Percentiles rank a stretch among this genome's conserved stretches.
These are phyloP conservation scores for Rhynchomys soricoides DNA, from an alignment of 2,113 vertebrate genomes.

Conservation along the genomic window DNA sequence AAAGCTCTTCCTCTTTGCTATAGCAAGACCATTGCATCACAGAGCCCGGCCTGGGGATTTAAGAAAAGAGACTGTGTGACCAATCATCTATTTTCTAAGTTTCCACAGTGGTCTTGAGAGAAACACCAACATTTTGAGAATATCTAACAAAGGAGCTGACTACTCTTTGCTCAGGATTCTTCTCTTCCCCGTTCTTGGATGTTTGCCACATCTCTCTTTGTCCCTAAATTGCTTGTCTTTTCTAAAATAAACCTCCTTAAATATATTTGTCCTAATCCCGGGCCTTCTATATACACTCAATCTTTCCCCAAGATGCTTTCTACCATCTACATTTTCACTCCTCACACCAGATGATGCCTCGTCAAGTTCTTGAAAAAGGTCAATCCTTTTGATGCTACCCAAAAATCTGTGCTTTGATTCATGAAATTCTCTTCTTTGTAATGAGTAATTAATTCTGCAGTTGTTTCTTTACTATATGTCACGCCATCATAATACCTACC, in stretches of 20 bases:
- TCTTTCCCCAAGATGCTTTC: neutral
- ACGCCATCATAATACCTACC: neutral
- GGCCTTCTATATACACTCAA: neutral
- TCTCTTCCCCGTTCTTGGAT: neutral
- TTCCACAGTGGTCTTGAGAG: neutral
- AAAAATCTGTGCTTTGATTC: neutral
- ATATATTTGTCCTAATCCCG: neutral
- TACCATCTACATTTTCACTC: neutral
- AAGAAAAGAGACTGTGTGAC: neutral
- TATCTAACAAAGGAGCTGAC: neutral
- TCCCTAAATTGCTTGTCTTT: neutral
- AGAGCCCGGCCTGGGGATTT: neutral
- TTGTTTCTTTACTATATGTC: neutral
- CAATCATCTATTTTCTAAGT: neutral
- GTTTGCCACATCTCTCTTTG: neutral
- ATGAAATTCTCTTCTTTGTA: neutral
- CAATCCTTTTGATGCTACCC: neutral
- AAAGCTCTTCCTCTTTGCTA: neutral
- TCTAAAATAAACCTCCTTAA: neutral
- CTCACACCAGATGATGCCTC: neutral
- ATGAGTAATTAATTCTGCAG: neutral
- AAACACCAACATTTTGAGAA: conserved; percentile 2
- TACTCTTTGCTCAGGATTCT: neutral
- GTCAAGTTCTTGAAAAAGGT: neutral
- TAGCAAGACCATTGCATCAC: neutral